phyloP scores from a whole-genome alignment of 2,113 vertebrate genomes.

The human region GRCh38 chr17:46211501-46212000 shows the following conservation, averaged over 20 bases:
- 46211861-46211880: neutral
- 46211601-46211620: neutral
- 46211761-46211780: neutral
- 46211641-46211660: neutral
- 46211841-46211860: neutral
- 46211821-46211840: neutral
- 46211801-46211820: neutral
- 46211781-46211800: neutral
- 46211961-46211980: neutral
- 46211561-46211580: neutral
- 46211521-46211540: constrained; percentile 8
- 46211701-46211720: neutral
- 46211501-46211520: no score
- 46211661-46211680: neutral
- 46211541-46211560: constrained; percentile 14
- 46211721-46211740: neutral
- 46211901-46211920: neutral
- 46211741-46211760: neutral
- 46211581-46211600: neutral
- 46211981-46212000: neutral
- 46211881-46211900: neutral
- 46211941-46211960: neutral
- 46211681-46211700: constrained; percentile 19
- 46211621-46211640: neutral
- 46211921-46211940: neutral